These are phyloP conservation scores for Mesoclemmys tuberculata DNA, from an alignment of 2,113 vertebrate species.

Conservation along the genomic window DNA sequence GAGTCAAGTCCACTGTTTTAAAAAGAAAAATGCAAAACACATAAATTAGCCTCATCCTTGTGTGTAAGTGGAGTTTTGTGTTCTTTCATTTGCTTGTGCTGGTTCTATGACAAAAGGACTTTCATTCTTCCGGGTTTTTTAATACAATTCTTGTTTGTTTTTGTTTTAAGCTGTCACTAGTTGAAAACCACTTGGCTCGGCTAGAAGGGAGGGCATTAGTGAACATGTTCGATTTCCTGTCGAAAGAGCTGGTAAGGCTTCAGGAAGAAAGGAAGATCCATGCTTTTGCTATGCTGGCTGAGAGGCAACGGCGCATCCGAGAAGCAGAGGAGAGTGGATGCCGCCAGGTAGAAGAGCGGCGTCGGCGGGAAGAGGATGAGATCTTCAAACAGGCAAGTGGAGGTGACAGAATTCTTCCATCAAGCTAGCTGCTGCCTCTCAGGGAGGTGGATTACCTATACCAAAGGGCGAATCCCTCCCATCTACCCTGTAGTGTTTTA, in stretches of 20 bases:
- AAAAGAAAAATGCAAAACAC: background rate
- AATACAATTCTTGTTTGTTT: slow-evolving; percentile 3
- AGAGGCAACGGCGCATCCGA: slow-evolving; percentile 85
- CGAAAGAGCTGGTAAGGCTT: slow-evolving; percentile 91
- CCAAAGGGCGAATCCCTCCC: background rate
- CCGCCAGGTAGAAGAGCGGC: slow-evolving; percentile 87
- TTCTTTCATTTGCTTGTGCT: slow-evolving; percentile 35
- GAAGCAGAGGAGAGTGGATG: slow-evolving; percentile 93
- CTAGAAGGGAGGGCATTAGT: slow-evolving; percentile 81
- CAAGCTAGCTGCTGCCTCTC: background rate
- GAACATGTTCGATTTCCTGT: slow-evolving; percentile 87
- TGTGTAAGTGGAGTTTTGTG: background rate
- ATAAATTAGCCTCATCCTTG: background rate
- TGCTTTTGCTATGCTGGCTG: slow-evolving; percentile 87
- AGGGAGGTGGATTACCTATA: background rate
- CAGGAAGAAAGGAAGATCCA: slow-evolving; percentile 92
- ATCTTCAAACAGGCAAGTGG: slow-evolving; percentile 89
- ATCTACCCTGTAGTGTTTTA: background rate
- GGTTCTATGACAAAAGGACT: background rate
- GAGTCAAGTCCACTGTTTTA: background rate
- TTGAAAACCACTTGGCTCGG: slow-evolving; percentile 77
- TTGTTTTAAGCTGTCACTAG: slow-evolving; percentile 71
- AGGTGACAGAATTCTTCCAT: background rate
- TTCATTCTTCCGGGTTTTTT: background rate
- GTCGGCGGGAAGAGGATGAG: slow-evolving; percentile 86